Evolutionary conservation across 2,113 vertebrate species (phyloP).

Genomic region (Chloropsis cyanopogon): DNA sequence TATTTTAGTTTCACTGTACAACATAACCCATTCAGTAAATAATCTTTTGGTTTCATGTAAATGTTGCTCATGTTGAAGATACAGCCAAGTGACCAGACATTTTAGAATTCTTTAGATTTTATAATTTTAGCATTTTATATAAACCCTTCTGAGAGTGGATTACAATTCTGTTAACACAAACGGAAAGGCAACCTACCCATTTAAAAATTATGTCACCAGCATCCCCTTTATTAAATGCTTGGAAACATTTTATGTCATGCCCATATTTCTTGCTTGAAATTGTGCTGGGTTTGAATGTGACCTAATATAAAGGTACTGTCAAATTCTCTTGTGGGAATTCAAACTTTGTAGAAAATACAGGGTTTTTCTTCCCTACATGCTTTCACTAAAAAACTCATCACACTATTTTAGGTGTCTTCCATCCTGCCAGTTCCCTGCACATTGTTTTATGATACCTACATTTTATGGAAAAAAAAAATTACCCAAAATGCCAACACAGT

Average conservation of each 20-base stretch:
- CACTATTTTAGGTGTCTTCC: background rate
- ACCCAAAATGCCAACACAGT: background rate
- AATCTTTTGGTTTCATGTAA: conserved; percentile 29
- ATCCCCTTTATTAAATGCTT: background rate
- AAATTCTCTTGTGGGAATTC: background rate
- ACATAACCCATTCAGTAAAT: background rate
- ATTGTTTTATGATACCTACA: background rate
- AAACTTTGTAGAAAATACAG: background rate
- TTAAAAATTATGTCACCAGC: background rate
- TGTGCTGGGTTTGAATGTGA: background rate
- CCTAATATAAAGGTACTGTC: background rate
- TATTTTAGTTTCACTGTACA: conserved; percentile 3
- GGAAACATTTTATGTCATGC: background rate
- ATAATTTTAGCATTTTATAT: background rate
- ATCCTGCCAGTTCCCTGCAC: background rate
- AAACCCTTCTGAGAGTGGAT: background rate
- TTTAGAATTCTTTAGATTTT: background rate
- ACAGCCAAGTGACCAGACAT: conserved; percentile 3
- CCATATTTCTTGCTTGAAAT: background rate
- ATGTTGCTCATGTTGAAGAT: conserved; percentile 8
- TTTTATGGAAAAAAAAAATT: background rate
- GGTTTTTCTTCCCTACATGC: rapidly evolving
- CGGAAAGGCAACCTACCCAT: background rate
- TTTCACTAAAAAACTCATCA: background rate
- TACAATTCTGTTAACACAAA: background rate